These are phyloP conservation scores for Carettochelys insculpta DNA, from an alignment of 2,113 vertebrate genomes.

Conservation along the genomic window DNA sequence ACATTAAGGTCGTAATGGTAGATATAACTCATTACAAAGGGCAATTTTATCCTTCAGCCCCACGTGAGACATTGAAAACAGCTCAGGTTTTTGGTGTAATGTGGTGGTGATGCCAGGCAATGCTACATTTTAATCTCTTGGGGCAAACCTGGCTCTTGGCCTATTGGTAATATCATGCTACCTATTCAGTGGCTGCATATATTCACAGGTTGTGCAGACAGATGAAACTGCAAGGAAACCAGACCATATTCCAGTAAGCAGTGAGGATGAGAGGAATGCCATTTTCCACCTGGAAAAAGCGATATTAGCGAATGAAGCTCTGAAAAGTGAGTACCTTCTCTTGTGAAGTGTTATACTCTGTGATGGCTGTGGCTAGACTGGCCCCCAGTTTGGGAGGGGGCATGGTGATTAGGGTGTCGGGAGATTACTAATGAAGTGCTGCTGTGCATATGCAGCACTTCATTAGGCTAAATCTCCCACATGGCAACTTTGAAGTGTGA, in stretches of 20 bases:
- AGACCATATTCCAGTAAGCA: slow-evolving; percentile 88
- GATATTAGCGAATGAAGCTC: slow-evolving; percentile 78
- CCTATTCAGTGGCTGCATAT: not conserved
- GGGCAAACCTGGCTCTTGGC: not conserved
- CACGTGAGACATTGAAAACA: not conserved
- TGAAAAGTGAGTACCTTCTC: slow-evolving; percentile 80
- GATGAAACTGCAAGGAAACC: slow-evolving; percentile 93
- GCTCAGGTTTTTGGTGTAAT: not conserved
- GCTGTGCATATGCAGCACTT: too few species aligned
- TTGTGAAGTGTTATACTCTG: too few species aligned
- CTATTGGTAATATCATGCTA: not conserved
- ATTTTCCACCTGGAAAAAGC: slow-evolving; percentile 86
- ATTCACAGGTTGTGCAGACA: slow-evolving; percentile 90
- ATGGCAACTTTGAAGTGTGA: too few species aligned
- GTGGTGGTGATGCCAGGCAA: not conserved
- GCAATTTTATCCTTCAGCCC: too few species aligned
- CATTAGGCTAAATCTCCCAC: too few species aligned
- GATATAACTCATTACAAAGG: too few species aligned
- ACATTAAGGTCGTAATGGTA: too few species aligned
- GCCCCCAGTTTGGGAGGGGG: too few species aligned
- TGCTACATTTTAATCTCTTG: not conserved
- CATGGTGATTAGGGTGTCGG: too few species aligned
- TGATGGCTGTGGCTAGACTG: too few species aligned
- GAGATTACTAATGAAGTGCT: too few species aligned
- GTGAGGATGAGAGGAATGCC: slow-evolving; percentile 93